Percentiles rank a stretch among this genome's conserved stretches.
Conservation (phyloP, 2,113 vertebrate species). For the rabbit (Oryctolagus cuniculus) region DNA sequence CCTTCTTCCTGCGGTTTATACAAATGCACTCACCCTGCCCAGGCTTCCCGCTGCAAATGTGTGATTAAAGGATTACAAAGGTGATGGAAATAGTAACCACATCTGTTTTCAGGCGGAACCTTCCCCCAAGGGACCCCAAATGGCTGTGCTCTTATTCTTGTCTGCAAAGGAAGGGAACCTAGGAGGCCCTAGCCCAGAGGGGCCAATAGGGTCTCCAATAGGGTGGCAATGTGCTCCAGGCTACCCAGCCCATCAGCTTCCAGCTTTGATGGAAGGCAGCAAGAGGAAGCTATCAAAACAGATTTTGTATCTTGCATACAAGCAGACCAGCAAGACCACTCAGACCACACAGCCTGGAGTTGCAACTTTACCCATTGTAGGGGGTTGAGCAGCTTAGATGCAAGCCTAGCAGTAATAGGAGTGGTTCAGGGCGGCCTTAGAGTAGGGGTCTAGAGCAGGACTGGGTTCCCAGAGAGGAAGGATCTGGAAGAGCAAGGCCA, state of each 20-base stretch:
- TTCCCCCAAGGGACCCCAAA: slow-evolving; percentile 53
- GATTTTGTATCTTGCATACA: neutral
- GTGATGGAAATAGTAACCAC: slow-evolving; percentile 81
- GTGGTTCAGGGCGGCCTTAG: neutral
- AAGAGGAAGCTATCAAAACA: neutral
- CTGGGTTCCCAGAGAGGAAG: neutral
- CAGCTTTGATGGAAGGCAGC: neutral
- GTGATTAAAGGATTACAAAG: slow-evolving; percentile 82
- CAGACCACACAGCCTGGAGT: neutral
- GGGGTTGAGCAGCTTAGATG: neutral
- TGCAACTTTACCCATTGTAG: neutral
- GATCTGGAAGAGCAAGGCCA: neutral
- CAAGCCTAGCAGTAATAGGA: neutral
- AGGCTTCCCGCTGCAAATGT: slow-evolving; percentile 71
- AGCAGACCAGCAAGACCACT: neutral
- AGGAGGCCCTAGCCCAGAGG: neutral
- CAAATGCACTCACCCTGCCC: slow-evolving; percentile 74
- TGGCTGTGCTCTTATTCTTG: slow-evolving; percentile 51
- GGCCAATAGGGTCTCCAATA: neutral
- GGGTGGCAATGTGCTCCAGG: neutral
- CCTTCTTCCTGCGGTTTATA: slow-evolving; percentile 70
- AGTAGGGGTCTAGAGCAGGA: neutral
- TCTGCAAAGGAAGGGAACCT: neutral
- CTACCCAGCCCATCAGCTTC: neutral
- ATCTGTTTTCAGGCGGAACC: slow-evolving; percentile 71